Conservation (phyloP, 2,888 invertebrate species). For the Dysmachus trigonus region DNA sequence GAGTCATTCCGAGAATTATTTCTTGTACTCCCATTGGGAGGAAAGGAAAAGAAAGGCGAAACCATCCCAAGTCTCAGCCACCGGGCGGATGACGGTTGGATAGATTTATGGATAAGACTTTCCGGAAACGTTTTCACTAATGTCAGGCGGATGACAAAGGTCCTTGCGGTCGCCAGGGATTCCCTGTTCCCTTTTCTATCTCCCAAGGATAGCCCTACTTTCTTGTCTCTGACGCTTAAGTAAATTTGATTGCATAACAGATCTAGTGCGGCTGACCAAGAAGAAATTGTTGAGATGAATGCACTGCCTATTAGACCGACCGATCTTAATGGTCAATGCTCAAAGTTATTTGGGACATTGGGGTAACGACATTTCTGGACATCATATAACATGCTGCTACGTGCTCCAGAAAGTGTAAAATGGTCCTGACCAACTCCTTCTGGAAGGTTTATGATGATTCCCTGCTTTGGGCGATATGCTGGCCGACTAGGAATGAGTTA, state of each 20-base stretch:
- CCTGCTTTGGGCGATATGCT: neutral
- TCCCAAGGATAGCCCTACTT: neutral
- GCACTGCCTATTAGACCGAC: neutral
- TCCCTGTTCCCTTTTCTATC: neutral
- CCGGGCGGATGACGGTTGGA: neutral
- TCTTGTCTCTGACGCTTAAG: neutral
- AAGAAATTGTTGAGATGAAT: neutral
- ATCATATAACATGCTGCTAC: neutral
- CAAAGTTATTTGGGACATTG: neutral
- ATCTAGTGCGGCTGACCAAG: neutral
- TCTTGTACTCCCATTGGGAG: conserved; percentile 11
- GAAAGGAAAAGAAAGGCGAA: neutral
- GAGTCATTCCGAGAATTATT: conserved; percentile 25
- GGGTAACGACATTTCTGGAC: neutral
- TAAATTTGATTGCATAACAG: neutral
- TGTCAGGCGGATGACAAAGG: conserved; percentile 20
- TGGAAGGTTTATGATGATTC: neutral
- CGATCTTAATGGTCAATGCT: neutral
- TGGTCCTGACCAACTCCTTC: neutral
- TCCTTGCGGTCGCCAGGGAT: neutral
- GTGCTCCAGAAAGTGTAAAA: neutral
- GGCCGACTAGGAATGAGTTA: neutral
- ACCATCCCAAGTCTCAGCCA: neutral
- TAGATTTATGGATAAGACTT: conserved; percentile 33
- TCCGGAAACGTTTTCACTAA: conserved; percentile 31